Evolutionary conservation across 2,888 invertebrate genomes (phyloP).

Genomic region (Tetropium fuscum): DNA sequence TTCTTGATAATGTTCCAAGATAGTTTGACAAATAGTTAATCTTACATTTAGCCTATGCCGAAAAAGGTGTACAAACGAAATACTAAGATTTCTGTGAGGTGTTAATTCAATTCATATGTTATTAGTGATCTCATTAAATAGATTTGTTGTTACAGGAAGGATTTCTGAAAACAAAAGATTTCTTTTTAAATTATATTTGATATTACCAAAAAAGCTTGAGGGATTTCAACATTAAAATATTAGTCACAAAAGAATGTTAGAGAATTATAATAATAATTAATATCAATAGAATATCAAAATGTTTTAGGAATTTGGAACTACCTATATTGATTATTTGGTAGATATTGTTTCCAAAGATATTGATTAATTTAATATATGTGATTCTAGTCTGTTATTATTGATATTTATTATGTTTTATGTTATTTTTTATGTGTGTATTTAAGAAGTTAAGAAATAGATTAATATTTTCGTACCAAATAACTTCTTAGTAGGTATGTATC

Average conservation of each 20-base stretch:
- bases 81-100: too few species aligned
- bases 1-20: too few species aligned
- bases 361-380: constrained; percentile 46
- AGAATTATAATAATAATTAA: background rate
- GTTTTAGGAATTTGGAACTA: constrained; percentile 17
- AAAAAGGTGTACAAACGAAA: too few species aligned
- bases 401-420: constrained; percentile 50
- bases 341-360: constrained; percentile 49
- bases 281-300: constrained; percentile 12
- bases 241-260: constrained; percentile 3
- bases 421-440: constrained; percentile 52
- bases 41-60: too few species aligned
- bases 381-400: constrained; percentile 54
- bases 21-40: too few species aligned
- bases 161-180: too few species aligned
- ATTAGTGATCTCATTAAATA: too few species aligned
- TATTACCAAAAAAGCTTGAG: too few species aligned
- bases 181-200: too few species aligned
- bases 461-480: constrained; percentile 53
- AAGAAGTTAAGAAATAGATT: constrained; percentile 42
- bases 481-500: constrained; percentile 21
- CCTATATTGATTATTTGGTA: constrained; percentile 32
- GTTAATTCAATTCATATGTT: too few species aligned
- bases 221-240: background rate
- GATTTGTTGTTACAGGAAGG: too few species aligned